Percentiles rank a stretch among this genome's conserved stretches.
These are phyloP conservation scores for Bombyx mori DNA, from an alignment of 1,140 invertebrate species.

Conservation along the genomic window ASM3026992v2 NC_085112.1:7904001-7904500, in stretches of 20 bases:
- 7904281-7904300: conserved; percentile 68
- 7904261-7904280: conserved; percentile 69
- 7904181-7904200: conserved; percentile 62
- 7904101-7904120: conserved; percentile 77
- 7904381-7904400: conserved; percentile 77
- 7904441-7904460: conserved; percentile 78
- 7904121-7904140: conserved; percentile 81
- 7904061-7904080: conserved; percentile 77
- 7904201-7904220: conserved; percentile 60
- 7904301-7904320: conserved; percentile 67
- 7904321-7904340: conserved; percentile 69
- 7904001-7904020: conserved; percentile 75
- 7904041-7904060: conserved; percentile 78
- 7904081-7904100: conserved; percentile 77
- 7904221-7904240: conserved; percentile 67
- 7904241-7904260: conserved; percentile 67
- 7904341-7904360: conserved; percentile 66
- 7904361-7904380: conserved; percentile 66
- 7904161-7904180: conserved; percentile 68
- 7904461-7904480: conserved; percentile 64
- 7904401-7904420: conserved; percentile 73
- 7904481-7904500: conserved; percentile 60
- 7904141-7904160: conserved; percentile 78
- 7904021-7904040: conserved; percentile 77
- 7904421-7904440: conserved; percentile 79